These are phyloP conservation scores for Apogon talboti DNA, from an alignment of 2,797 vertebrate species.

Conservation along the genomic window DNA sequence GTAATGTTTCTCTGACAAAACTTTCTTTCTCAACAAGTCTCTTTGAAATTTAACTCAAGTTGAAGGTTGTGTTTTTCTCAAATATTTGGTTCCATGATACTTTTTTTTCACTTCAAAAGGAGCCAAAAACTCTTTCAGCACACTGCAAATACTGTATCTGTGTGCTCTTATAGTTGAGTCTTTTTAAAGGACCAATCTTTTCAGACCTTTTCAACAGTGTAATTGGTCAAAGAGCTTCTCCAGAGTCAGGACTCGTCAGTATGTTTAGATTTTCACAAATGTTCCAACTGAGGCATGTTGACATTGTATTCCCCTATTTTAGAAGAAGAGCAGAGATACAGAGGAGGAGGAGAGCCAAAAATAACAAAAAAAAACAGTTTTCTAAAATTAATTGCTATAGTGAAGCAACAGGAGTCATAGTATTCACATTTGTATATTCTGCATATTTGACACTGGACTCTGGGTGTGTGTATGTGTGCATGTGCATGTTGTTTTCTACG, in stretches of 20 bases:
- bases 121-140: not conserved
- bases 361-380: no score
- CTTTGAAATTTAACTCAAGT: slow-evolving; percentile 24
- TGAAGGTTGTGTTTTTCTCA: slow-evolving; percentile 8
- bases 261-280: not conserved
- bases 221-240: not conserved
- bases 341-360: no score
- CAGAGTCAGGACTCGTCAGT: not conserved
- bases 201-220: not conserved
- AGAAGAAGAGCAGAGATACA: no score
- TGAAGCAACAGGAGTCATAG: no score
- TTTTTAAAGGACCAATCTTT: not conserved
- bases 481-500: no score
- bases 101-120: slow-evolving; percentile 28
- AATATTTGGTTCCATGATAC: slow-evolving; percentile 6
- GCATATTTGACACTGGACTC: no score
- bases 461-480: no score
- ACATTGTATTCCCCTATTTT: no score
- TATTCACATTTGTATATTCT: no score
- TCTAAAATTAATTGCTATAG: no score
- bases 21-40: slow-evolving; percentile 26
- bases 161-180: not conserved
- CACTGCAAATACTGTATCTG: not conserved
- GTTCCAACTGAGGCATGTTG: no score
- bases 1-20: slow-evolving; percentile 9